Evolutionary conservation across 2,113 vertebrate genomes (phyloP).

Genomic region (Rhinichthys klamathensis): DNA sequence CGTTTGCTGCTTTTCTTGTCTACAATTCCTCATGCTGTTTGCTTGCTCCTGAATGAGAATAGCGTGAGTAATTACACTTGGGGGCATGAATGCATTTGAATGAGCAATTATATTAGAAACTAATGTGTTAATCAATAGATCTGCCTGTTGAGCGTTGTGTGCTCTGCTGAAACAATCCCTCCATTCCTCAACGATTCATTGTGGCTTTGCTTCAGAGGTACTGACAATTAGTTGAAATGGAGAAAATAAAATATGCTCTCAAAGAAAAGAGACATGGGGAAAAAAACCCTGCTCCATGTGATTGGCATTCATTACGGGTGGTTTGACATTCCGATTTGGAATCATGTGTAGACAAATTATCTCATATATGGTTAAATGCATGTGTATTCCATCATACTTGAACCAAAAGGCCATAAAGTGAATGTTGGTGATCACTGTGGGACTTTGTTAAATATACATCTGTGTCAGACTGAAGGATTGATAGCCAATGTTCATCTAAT

Average conservation of each 20-base stretch:
- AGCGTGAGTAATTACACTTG: constrained; percentile 17
- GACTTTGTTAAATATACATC: not conserved
- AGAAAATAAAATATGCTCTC: not conserved
- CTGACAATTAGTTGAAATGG: constrained; percentile 2
- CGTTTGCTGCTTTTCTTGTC: not conserved
- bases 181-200: not conserved
- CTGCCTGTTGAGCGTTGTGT: not conserved
- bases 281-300: not conserved
- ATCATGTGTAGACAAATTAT: constrained; percentile 44
- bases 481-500: not conserved
- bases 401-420: not conserved
- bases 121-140: constrained; percentile 24
- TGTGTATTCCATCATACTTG: not conserved
- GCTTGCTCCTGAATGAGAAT: not conserved
- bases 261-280: not conserved
- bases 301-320: not conserved
- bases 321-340: constrained; percentile 16
- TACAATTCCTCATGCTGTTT: constrained; percentile 7
- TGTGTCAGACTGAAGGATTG: not conserved
- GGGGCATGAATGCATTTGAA: constrained; percentile 4
- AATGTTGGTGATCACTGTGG: not conserved
- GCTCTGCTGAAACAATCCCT: not conserved
- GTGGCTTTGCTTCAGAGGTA: constrained; percentile 9
- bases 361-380: constrained; percentile 23
- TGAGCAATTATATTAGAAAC: constrained; percentile 20